Conservation (phyloP, 1,140 invertebrate genomes). For the Belonocnema kinseyi region DNA sequence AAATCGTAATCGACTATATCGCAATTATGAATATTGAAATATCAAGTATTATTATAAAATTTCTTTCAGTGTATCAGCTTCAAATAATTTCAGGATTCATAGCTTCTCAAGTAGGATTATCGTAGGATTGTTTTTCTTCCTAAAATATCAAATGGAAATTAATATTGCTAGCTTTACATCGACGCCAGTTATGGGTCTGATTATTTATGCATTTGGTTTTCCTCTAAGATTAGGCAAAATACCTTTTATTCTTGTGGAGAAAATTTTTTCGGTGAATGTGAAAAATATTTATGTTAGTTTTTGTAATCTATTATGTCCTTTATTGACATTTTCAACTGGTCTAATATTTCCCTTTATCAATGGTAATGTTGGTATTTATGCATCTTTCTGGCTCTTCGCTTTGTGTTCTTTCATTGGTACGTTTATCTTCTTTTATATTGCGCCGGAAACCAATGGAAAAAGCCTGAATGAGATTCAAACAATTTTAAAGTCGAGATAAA, state of each 20-base stretch:
- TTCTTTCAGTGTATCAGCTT: too few relatives aligned
- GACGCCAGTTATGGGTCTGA: slow-evolving; percentile 63
- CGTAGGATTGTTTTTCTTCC: slow-evolving; percentile 75
- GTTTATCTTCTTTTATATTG: slow-evolving; percentile 76
- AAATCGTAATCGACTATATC: too few relatives aligned
- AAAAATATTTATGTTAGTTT: slow-evolving; percentile 73
- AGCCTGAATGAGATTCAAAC: slow-evolving; percentile 76
- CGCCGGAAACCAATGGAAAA: background rate
- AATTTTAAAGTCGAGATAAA: slow-evolving; percentile 56
- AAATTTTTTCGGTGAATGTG: too few relatives aligned
- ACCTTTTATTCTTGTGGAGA: too few relatives aligned
- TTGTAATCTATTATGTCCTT: slow-evolving; percentile 68
- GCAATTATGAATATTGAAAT: too few relatives aligned
- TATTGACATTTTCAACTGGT: slow-evolving; percentile 79
- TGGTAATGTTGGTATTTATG: slow-evolving; percentile 77
- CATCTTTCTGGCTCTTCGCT: slow-evolving; percentile 83
- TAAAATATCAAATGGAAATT: slow-evolving; percentile 58
- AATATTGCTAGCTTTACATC: slow-evolving; percentile 62
- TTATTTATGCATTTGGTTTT: slow-evolving; percentile 65
- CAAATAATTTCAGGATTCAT: slow-evolving; percentile 79
- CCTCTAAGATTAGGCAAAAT: slow-evolving; percentile 73
- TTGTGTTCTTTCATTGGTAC: slow-evolving; percentile 78
- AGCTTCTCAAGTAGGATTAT: slow-evolving; percentile 78
- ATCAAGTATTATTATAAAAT: too few relatives aligned
- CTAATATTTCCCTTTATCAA: slow-evolving; percentile 77